These are phyloP conservation scores for Seira musarum DNA, from an alignment of 2,888 invertebrate species.

Conservation along the genomic window DNA sequence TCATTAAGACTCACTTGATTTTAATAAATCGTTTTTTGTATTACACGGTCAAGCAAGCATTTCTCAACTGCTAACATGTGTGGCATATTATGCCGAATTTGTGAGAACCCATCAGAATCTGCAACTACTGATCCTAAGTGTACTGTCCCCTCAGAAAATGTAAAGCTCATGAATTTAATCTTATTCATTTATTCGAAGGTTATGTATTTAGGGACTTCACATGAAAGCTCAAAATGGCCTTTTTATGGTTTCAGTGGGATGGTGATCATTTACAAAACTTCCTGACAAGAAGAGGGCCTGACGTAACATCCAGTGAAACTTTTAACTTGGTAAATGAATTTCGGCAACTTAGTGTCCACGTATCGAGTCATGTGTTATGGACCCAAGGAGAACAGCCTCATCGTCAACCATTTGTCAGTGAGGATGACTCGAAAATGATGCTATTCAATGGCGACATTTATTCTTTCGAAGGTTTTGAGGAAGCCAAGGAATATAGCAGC, in stretches of 20 bases:
- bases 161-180: no score
- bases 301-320: slow-evolving; percentile 18
- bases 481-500: slow-evolving; percentile 67
- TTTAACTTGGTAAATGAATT: background rate
- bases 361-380: slow-evolving; percentile 81
- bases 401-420: slow-evolving; percentile 80
- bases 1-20: no score
- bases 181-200: no score
- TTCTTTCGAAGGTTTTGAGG: slow-evolving; percentile 70
- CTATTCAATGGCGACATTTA: slow-evolving; percentile 95
- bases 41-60: no score
- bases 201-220: no score
- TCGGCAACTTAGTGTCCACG: slow-evolving; percentile 43
- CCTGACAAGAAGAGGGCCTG: slow-evolving; percentile 60
- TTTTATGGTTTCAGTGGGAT: no score
- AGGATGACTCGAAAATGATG: slow-evolving; percentile 77
- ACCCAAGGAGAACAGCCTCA: slow-evolving; percentile 79
- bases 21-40: no score
- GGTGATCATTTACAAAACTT: no score
- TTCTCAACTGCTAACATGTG: slow-evolving; percentile 53
- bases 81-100: slow-evolving; percentile 61
- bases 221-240: no score
- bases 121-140: no score
- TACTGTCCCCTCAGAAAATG: no score
- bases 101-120: no score